These are phyloP conservation scores for Zosterops borbonicus DNA, from an alignment of 2,113 vertebrate genomes.

Conservation along the genomic window DNA sequence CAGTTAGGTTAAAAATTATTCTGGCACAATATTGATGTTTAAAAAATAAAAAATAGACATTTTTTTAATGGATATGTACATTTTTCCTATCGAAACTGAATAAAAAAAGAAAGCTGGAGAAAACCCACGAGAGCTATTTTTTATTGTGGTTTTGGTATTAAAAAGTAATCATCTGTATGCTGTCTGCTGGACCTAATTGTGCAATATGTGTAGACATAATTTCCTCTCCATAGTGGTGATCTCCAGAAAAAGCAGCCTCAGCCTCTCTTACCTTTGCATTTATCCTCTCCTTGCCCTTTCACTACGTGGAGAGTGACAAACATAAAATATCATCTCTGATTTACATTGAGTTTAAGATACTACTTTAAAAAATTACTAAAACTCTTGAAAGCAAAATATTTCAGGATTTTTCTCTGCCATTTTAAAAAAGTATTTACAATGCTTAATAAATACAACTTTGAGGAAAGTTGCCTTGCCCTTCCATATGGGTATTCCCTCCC, in stretches of 20 bases:
- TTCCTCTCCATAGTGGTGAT: neutral
- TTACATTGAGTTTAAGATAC: neutral
- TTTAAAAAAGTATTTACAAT: neutral
- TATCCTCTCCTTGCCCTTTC: neutral
- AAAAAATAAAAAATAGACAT: conserved; percentile 28
- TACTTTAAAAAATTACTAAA: neutral
- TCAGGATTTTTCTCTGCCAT: neutral
- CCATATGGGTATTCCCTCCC: neutral
- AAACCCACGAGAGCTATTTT: neutral
- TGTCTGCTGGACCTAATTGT: neutral
- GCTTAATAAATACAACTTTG: neutral
- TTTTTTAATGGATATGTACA: conserved; percentile 56
- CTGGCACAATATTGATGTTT: conserved; percentile 45
- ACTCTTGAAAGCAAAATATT: neutral
- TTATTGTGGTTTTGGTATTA: neutral
- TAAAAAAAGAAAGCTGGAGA: neutral
- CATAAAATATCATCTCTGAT: neutral
- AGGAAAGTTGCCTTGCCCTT: neutral
- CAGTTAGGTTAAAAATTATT: conserved; percentile 53
- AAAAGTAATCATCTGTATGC: neutral
- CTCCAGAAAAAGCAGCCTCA: neutral
- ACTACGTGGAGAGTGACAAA: fast-evolving
- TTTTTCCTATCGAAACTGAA: neutral
- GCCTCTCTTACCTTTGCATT: neutral
- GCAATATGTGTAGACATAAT: neutral